Evolutionary conservation across 1,140 invertebrate species (phyloP), one percentile per base, ranked within the genome.

Genomic region (Patella vulgata): DNA sequence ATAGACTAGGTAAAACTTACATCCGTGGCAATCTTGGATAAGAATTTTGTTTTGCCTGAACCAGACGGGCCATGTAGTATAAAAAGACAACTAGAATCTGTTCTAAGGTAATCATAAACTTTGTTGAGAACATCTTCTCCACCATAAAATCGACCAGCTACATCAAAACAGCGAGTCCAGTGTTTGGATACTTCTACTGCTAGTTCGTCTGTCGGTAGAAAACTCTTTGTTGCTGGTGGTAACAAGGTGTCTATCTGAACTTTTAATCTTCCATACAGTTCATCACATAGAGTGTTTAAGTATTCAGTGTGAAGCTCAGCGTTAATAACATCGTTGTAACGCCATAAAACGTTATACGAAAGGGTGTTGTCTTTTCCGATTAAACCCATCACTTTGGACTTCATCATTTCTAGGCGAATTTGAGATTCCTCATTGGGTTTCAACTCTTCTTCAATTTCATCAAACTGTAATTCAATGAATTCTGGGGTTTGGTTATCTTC

Each of bases 31-130:
- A 76, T 21, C 54, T 75, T 81, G 0, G 78, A 78, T n/a, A 82
- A 52, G 17, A 82, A 44, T 17, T 71, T 69, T 17, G 78, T 76
- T 66, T 82, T 84, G 19, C 82, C 80, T 4, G 59, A 62, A 2
- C 82, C 82, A 5, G 69, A 43, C 3, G 68, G 44, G 0, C 82
- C 82, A 63, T 77, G 65, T 23, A 84, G 39, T 11, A 81, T 68
- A 8, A 82, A 62, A 0, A 76, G 79, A 80, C 94, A 93, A 73
- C 92, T 90, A 36, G 89, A 71, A 59, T 88, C 85, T 12, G 90
- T 92, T 63, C 90, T 85, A 89, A 98, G 93, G 82, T 98, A 96
- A 19, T 89, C 85, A 75, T 91, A 87, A 40, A 96, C 93, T 64
- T 87, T 89, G 53, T 90, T 87, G 27, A 97, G 84, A 72, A 90